These are phyloP conservation scores for Drosophila nr. perissopoda DNA, from an alignment of 2,888 invertebrate species.

Conservation along the genomic window DNA sequence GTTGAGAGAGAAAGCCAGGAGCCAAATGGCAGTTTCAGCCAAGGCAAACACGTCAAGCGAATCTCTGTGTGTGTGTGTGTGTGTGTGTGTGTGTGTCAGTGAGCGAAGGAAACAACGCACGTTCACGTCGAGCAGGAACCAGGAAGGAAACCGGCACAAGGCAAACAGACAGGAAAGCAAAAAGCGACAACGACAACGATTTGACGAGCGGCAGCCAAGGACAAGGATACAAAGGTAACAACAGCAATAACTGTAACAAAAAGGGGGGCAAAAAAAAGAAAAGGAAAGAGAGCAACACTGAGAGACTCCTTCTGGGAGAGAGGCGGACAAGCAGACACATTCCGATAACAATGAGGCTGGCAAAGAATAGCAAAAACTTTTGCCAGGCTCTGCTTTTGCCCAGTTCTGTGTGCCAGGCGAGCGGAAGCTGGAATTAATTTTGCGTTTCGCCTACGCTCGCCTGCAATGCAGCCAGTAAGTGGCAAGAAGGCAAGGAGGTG, in stretches of 20 bases:
- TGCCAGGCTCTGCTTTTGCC: conserved; percentile 22
- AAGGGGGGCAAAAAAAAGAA: conserved; percentile 28
- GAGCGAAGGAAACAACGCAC: conserved; percentile 72
- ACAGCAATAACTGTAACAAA: conserved; percentile 70
- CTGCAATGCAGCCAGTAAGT: conserved; percentile 21
- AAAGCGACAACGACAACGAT: conserved; percentile 30
- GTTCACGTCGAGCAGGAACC: conserved; percentile 77
- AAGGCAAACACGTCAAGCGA: conserved; percentile 40
- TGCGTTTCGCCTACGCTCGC: conserved; percentile 62
- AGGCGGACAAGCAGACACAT: conserved; percentile 46
- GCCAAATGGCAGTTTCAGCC: conserved; percentile 25
- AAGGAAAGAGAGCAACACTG: neutral
- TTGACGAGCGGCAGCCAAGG: conserved; percentile 63
- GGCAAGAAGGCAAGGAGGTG: neutral
- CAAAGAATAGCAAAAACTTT: conserved; percentile 59
- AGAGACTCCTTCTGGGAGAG: neutral
- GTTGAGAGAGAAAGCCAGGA: conserved; percentile 14
- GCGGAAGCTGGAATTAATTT: conserved; percentile 76
- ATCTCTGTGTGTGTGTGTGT: neutral
- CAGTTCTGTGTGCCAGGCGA: conserved; percentile 35
- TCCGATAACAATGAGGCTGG: conserved; percentile 68
- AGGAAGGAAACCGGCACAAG: conserved; percentile 67
- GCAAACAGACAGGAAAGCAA: conserved; percentile 73
- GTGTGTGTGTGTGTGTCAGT: conserved; percentile 6
- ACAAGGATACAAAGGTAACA: conserved; percentile 66